Evolutionary conservation across 2,113 vertebrate genomes (phyloP).

Genomic region (Gymnarchus niloticus): DNA sequence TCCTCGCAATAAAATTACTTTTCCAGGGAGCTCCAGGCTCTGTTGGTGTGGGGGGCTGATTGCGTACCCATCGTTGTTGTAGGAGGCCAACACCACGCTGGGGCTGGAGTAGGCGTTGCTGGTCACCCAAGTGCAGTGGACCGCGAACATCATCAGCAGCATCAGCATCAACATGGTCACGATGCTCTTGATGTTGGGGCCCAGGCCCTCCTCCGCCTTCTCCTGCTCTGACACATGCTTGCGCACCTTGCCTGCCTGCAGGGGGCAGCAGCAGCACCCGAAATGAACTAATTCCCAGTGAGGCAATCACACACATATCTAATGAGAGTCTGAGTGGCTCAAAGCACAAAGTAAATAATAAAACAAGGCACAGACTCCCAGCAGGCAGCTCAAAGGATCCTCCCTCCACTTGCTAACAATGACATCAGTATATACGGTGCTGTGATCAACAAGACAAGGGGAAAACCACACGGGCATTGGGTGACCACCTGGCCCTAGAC

Average conservation of each 20-base stretch:
- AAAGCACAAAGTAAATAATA: too few species aligned
- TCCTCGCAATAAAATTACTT: too few species aligned
- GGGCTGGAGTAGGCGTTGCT: conserved; percentile 98
- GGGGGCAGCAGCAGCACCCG: conserved; percentile 49
- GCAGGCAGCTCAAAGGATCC: too few species aligned
- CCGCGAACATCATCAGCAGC: conserved; percentile 98
- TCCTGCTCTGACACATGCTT: conserved; percentile 97
- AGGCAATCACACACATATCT: not conserved
- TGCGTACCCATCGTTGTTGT: conserved; percentile 91
- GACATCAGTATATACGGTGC: too few species aligned
- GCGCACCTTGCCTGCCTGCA: conserved; percentile 94
- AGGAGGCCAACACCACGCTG: conserved; percentile 92
- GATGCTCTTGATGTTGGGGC: conserved; percentile 95
- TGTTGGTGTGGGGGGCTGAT: not conserved
- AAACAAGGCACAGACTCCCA: too few species aligned
- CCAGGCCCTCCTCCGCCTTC: conserved; percentile 89
- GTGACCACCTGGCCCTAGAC: too few species aligned
- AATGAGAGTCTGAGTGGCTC: too few species aligned
- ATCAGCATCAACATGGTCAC: conserved; percentile 98
- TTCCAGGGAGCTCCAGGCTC: too few species aligned
- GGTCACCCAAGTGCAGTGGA: conserved; percentile 98
- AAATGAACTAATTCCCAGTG: not conserved
- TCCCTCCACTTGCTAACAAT: too few species aligned
- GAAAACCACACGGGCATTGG: too few species aligned
- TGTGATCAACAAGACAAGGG: too few species aligned